These are phyloP conservation scores for Clostera curtula DNA, from an alignment of 2,888 invertebrate species.

Conservation along the genomic window DNA sequence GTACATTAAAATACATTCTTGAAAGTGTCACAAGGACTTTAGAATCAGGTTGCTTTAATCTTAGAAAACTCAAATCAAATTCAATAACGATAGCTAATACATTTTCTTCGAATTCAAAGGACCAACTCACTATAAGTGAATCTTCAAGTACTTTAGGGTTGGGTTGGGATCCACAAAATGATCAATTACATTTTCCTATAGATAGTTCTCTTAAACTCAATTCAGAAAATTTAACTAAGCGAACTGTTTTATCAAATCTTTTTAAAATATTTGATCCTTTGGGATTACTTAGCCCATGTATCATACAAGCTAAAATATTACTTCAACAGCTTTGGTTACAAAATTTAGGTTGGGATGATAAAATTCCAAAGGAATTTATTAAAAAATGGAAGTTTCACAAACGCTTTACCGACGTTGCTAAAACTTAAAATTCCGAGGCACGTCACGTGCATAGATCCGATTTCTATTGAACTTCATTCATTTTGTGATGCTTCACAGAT, in stretches of 20 bases:
- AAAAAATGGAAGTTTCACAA: conserved; percentile 5
- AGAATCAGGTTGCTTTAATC: conserved; percentile 8
- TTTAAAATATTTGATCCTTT: conserved; percentile 16
- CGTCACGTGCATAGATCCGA: conserved; percentile 13
- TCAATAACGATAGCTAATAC: neutral
- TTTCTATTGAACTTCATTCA: conserved; percentile 17
- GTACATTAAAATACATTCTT: conserved; percentile 8
- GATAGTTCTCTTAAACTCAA: conserved; percentile 5
- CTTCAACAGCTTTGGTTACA: conserved; percentile 11
- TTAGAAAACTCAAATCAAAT: conserved; percentile 16
- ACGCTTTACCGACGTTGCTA: conserved; percentile 2
- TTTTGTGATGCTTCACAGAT: conserved; percentile 4
- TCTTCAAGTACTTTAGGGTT: conserved; percentile 7
- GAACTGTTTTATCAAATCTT: conserved; percentile 9
- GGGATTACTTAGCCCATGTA: conserved; percentile 11
- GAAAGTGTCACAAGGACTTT: conserved; percentile 5
- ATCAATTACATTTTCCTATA: conserved; percentile 13
- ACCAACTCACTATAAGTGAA: conserved; percentile 5
- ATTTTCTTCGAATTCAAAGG: neutral
- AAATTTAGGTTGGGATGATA: conserved; percentile 12
- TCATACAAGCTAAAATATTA: conserved; percentile 14
- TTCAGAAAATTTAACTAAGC: conserved; percentile 8
- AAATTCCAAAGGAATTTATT: conserved; percentile 4
- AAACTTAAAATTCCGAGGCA: conserved; percentile 14
- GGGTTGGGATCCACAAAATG: conserved; percentile 13